phyloP scores from a whole-genome alignment of 2,888 invertebrate genomes.

The Girardia tigrina region DNA sequence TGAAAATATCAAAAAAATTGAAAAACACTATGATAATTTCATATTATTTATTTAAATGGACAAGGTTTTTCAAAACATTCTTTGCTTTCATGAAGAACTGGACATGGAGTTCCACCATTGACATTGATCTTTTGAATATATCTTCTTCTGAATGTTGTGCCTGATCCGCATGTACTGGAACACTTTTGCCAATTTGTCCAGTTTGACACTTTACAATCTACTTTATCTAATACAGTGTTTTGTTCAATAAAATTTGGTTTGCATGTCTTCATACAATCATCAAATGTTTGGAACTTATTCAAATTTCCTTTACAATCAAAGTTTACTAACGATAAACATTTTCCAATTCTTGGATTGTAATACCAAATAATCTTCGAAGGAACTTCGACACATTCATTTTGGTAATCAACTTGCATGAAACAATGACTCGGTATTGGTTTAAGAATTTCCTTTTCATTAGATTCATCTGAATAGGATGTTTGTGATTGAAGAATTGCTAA shows the following conservation, averaged over 20 bases:
- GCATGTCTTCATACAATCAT: slow-evolving; percentile 25
- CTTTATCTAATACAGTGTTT: neutral
- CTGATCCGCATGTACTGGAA: neutral
- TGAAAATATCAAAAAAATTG: too few relatives aligned
- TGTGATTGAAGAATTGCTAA: neutral
- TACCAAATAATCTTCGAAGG: neutral
- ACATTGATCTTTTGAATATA: neutral
- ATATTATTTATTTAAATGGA: neutral
- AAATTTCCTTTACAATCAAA: neutral
- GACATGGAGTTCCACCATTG: slow-evolving; percentile 15
- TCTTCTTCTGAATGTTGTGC: neutral
- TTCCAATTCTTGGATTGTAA: neutral
- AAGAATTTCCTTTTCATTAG: neutral
- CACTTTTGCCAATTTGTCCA: neutral
- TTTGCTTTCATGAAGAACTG: slow-evolving; percentile 10
- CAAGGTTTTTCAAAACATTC: neutral
- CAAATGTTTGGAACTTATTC: neutral
- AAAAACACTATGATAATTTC: too few relatives aligned
- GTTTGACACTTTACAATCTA: neutral
- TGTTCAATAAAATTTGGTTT: neutral
- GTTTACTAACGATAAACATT: neutral
- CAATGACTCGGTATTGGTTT: neutral
- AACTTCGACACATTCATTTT: neutral
- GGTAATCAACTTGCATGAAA: neutral
- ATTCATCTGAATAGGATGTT: neutral